Conservation (phyloP, 2,888 invertebrate genomes). For the Mesochorus sp. region DNA sequence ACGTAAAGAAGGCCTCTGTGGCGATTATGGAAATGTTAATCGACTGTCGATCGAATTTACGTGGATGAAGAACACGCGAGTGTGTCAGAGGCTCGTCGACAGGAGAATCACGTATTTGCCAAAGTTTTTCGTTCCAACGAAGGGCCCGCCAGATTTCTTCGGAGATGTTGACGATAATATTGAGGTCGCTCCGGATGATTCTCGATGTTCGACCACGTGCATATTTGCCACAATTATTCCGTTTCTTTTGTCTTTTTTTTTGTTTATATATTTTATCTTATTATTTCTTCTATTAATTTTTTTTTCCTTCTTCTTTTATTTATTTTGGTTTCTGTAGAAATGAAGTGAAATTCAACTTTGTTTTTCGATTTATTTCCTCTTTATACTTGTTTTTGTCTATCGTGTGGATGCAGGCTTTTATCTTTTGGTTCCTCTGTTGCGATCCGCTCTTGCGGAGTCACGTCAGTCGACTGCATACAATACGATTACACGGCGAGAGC, state of each 20-base stretch:
- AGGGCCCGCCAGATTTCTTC: slow-evolving; percentile 44
- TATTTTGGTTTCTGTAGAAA: too few relatives aligned
- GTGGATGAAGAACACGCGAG: slow-evolving; percentile 52
- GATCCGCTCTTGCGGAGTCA: slow-evolving; percentile 76
- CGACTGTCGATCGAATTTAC: neutral
- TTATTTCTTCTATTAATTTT: neutral
- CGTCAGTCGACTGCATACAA: slow-evolving; percentile 80
- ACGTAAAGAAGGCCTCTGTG: slow-evolving; percentile 46
- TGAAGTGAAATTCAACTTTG: too few relatives aligned
- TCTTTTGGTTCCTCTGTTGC: slow-evolving; percentile 48
- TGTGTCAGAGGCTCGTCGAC: slow-evolving; percentile 71
- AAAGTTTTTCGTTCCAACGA: slow-evolving; percentile 9
- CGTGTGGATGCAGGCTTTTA: too few relatives aligned
- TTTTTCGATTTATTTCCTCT: too few relatives aligned
- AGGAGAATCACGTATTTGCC: slow-evolving; percentile 33
- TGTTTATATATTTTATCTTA: neutral
- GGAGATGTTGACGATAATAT: slow-evolving; percentile 36
- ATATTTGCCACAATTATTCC: slow-evolving; percentile 68
- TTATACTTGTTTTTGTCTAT: neutral
- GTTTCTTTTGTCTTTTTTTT: neutral
- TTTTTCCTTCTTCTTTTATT: neutral
- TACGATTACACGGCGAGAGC: slow-evolving; percentile 76
- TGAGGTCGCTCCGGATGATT: slow-evolving; percentile 54
- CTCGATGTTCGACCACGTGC: slow-evolving; percentile 68
- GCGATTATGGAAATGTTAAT: slow-evolving; percentile 10